Evolutionary conservation across 2,888 invertebrate species (phyloP), one percentile per base, ranked within the genome.

Genomic region (Pristionchus mayeri): DNA sequence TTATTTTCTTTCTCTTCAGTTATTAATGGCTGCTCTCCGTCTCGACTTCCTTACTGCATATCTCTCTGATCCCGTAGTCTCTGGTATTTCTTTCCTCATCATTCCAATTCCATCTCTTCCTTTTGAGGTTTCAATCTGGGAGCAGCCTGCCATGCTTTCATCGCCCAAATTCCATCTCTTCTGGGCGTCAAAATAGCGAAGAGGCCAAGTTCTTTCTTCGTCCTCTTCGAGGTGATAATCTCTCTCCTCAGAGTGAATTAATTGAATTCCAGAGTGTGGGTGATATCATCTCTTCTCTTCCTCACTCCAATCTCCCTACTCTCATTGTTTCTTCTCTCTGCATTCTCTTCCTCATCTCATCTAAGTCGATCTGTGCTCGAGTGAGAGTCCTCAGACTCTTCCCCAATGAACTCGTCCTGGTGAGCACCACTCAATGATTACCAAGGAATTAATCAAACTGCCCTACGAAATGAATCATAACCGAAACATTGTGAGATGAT

Each of bases 21-120:
- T 96, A 13, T 85, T 95, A 9, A 96, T 97, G 96, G 96, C 95
- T 93, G 90, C 95, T 80, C 94, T 96, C 81, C 95, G 95, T 34
- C 94, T 93, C 13, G 92, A 93, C 24, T 89, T 91, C 75, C 85
- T 93, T 6, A 87, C 93, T 0, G 87, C 89, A 16, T 93, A 91
- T 83, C 88, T 93, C 86, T 90, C 91, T 11, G 89, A 89, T 80
- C 88, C 91, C n/a, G 90, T 94, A 48, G 93, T 94, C 57, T 92
- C 93, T 84, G 81, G 81, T 82, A 21, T 21, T 24, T n/a, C 44
- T 11, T 13, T 44, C 24, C 7, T 40, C 11, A 9, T 71, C 44
- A 6, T n/a, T 18, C 21, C 63, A 34, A n/a, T n/a, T 40, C 24
- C 21, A 44, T 37, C 67, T 0, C 6, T 54, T 21, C 54, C 54